Evolutionary conservation across 64 coral and sea anemone genomes (phyloP).

Genomic region (Actinia equina): DNA sequence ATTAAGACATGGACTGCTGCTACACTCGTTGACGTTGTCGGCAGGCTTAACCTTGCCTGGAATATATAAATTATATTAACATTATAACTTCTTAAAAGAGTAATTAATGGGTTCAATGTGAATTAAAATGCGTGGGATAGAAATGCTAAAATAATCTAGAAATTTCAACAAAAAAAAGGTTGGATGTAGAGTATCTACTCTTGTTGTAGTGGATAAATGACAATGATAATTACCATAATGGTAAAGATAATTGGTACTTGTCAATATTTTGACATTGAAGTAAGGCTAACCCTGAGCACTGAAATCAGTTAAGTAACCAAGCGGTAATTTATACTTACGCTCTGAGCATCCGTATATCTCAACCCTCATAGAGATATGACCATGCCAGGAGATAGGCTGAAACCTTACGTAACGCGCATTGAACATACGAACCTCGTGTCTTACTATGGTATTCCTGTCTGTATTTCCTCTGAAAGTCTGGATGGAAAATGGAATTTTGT

Average conservation of each 20-base stretch:
- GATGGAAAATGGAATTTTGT: background rate
- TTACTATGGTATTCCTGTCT: constrained; percentile 44
- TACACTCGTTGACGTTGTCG: constrained; percentile 57
- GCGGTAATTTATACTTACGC: constrained; percentile 27
- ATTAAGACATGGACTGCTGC: constrained; percentile 44
- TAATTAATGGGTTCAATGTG: background rate
- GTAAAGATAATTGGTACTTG: too few species aligned
- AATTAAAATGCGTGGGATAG: background rate
- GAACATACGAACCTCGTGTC: constrained; percentile 59
- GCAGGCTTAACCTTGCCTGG: constrained; percentile 24
- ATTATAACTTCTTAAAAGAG: too few species aligned
- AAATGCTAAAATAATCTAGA: too few species aligned
- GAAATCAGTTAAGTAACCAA: too few species aligned
- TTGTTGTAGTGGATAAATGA: too few species aligned
- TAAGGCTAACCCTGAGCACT: too few species aligned
- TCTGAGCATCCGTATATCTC: constrained; percentile 64
- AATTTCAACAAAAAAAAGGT: too few species aligned
- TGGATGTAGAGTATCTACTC: too few species aligned
- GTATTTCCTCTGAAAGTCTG: constrained; percentile 54
- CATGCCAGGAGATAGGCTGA: constrained; percentile 35
- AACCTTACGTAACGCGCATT: constrained; percentile 60
- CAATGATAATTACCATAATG: too few species aligned
- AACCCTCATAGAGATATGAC: constrained; percentile 55
- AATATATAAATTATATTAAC: background rate
- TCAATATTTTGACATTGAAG: too few species aligned